A percentile compares a stretch with the other conserved stretches of the same genome.
phyloP scores from a whole-genome alignment of 2,113 vertebrate species.

The Platanista minor region DNA sequence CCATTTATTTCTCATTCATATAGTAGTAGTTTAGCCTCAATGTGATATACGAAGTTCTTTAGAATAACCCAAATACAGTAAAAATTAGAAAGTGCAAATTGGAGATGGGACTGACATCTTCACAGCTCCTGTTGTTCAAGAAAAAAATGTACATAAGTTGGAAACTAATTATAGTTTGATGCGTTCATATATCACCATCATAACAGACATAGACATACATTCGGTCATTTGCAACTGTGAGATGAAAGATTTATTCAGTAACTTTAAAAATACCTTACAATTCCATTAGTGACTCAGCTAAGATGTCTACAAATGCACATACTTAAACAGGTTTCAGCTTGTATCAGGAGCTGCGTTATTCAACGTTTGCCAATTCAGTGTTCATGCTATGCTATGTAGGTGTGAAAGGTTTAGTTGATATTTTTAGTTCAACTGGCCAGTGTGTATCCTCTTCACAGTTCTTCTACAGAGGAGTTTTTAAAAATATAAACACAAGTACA shows the following conservation, averaged over 20 bases:
- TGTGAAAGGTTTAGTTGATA: neutral
- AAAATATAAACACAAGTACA: neutral
- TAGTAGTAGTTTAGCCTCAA: slow-evolving; percentile 57
- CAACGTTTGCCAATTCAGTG: neutral
- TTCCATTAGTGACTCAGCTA: neutral
- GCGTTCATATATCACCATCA: slow-evolving; percentile 49
- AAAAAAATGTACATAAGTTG: slow-evolving; percentile 59
- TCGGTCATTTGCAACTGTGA: neutral
- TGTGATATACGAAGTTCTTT: slow-evolving; percentile 64
- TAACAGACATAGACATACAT: slow-evolving; percentile 45
- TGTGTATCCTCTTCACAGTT: neutral
- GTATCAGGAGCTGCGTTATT: neutral
- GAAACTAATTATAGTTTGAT: slow-evolving; percentile 59
- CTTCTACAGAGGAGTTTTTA: neutral
- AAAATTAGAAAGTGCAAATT: slow-evolving; percentile 65
- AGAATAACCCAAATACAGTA: slow-evolving; percentile 59
- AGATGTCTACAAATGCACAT: neutral
- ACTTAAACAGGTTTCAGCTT: neutral
- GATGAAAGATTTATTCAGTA: neutral
- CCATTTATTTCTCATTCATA: slow-evolving; percentile 72
- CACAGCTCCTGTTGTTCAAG: slow-evolving; percentile 51
- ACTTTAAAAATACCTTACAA: neutral
- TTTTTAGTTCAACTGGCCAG: slow-evolving; percentile 26
- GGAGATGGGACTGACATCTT: slow-evolving; percentile 48
- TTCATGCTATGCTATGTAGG: neutral